Percentiles rank a stretch among this genome's conserved stretches.
Evolutionary conservation across 2,113 vertebrate genomes (phyloP).

Genomic region (Arenaria interpres): DNA sequence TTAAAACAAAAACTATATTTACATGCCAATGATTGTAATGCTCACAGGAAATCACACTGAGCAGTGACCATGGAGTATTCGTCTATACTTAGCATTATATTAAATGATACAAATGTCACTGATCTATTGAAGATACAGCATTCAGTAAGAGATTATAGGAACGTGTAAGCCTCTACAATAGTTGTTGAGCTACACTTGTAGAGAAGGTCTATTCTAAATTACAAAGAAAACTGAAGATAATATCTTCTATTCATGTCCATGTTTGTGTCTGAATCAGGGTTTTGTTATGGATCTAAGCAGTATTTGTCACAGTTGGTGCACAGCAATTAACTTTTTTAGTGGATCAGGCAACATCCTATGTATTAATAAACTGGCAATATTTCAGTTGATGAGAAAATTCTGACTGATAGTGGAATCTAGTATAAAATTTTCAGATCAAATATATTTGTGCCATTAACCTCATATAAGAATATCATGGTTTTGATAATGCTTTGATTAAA

Average conservation of each 20-base stretch:
- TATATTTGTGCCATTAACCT: not conserved
- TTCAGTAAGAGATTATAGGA: not conserved
- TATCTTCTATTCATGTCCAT: not conserved
- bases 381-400: not conserved
- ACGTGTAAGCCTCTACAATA: not conserved
- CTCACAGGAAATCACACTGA: not conserved
- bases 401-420: not conserved
- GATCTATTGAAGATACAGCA: fast-evolving
- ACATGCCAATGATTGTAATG: not conserved
- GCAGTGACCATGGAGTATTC: not conserved
- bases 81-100: not conserved
- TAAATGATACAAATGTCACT: not conserved
- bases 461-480: not conserved
- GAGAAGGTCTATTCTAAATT: not conserved
- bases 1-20: fast-evolving
- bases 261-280: not conserved
- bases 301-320: not conserved
- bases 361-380: not conserved
- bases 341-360: not conserved
- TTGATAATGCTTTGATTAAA: not conserved
- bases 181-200: not conserved
- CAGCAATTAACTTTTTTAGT: not conserved
- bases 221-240: not conserved
- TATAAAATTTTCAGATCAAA: not conserved
- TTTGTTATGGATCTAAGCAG: not conserved